Evolutionary conservation across 1,140 invertebrate genomes (phyloP).

Genomic region (Dufourea novaeangliae): DNA sequence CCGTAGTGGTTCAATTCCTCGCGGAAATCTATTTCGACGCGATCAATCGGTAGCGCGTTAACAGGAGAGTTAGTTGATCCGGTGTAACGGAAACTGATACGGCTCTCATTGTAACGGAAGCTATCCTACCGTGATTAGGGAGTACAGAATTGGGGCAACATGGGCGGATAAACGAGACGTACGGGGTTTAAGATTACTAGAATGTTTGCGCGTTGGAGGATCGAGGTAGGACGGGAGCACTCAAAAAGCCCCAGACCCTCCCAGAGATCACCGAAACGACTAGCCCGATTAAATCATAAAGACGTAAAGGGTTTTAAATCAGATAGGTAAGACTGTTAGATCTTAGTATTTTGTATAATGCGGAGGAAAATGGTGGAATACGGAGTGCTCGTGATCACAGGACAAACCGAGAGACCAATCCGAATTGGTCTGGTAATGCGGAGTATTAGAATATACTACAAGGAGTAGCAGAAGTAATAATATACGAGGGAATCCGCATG

Average conservation of each 20-base stretch:
- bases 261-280: no score
- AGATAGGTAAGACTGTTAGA: neutral
- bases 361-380: neutral
- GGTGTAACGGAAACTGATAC: neutral
- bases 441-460: neutral
- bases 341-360: neutral
- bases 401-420: no score
- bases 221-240: no score
- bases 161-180: neutral
- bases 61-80: neutral
- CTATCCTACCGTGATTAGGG: neutral
- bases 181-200: neutral
- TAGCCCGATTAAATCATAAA: no score
- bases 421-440: neutral
- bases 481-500: neutral
- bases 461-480: neutral
- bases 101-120: neutral
- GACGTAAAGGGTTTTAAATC: neutral
- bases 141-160: neutral
- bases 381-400: neutral
- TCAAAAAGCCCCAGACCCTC: no score
- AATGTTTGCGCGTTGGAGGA: neutral
- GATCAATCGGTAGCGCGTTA: neutral
- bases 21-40: neutral
- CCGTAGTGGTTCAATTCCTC: neutral